Evolutionary conservation across 2,113 vertebrate genomes (phyloP), one percentile per base, ranked within the genome.

Genomic region (Petrocephalus microphthalmus): DNA sequence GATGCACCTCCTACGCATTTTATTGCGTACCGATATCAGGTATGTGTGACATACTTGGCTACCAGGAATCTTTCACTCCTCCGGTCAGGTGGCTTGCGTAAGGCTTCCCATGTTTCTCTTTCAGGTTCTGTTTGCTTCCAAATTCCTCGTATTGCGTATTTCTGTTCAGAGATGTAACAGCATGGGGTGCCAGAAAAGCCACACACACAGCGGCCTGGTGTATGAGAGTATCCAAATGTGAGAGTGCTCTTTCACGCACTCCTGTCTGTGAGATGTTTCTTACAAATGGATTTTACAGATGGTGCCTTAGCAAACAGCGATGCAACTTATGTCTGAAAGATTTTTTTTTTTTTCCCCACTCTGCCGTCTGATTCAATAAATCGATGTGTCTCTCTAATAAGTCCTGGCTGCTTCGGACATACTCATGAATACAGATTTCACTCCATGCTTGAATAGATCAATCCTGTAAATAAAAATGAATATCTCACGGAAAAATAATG

Each of bases 281-380:
- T 56, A n/a, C 8, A 85, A 54, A 85, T 54, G 29, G 84, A 85
- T 85, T 67, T 85, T 85, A 85, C 49, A 85, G 49, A 54, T 85
- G 84, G 51, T 54, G 52, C 52, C 84, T 33, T 49, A 85, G 84
- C 84, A 85, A 85, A 85, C 25, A 85, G 52, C 15, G 7, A 54
- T 56, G 84, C 84, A 85, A 37, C 6, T 56, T 85, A 33, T 33
- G 49, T 25, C 51, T 85, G 25, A 56, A 85, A 54, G 51, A 29
- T 15, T 54, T 56, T 52, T 29, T 19, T 25, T 20, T 19, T 10
- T 56, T n/a, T n/a, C n/a, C n/a, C 5, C 25, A 53, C n/a, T 53
- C 49, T 29, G 84, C 84, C 53, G 25, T 54, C 51, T 54, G 84
- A 85, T 53, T 54, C 84, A 56, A 54, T 85, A 85, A 85, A 85